These are phyloP conservation scores for Conger conger DNA, from an alignment of 2,113 vertebrate species.

Conservation along the genomic window DNA sequence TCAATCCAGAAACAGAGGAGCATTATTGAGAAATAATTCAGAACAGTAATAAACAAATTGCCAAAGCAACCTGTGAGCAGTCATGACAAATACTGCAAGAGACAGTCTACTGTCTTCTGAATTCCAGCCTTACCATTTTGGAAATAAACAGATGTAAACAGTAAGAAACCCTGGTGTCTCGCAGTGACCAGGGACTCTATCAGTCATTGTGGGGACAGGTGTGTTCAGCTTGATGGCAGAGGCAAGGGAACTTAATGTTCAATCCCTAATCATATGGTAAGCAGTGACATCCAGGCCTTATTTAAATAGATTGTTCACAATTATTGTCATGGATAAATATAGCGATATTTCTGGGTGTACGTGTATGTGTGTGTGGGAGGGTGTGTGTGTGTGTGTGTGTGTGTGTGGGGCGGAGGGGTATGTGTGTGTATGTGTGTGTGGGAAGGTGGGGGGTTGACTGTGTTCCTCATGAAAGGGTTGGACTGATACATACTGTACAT, in stretches of 20 bases:
- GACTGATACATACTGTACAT: too few species aligned
- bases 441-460: too few species aligned
- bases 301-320: constrained; percentile 38
- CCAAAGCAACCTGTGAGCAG: not conserved
- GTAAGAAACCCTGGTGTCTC: constrained; percentile 29
- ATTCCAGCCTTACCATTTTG: not conserved
- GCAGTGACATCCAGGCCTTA: constrained; percentile 28
- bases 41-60: not conserved
- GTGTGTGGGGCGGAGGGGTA: not conserved
- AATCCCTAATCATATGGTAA: constrained; percentile 29
- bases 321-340: constrained; percentile 50
- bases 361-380: constrained; percentile 2
- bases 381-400: constrained; percentile 14
- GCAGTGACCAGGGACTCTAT: constrained; percentile 42
- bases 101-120: not conserved
- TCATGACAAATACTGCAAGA: not conserved
- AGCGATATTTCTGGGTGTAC: constrained; percentile 24
- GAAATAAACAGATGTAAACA: constrained; percentile 23
- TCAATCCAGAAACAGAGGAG: not conserved
- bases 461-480: too few species aligned
- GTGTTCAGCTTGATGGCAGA: constrained; percentile 50
- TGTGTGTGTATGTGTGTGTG: not conserved
- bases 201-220: constrained; percentile 60
- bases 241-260: constrained; percentile 48
- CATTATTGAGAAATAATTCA: not conserved